Evolutionary conservation across 2,113 vertebrate genomes (phyloP), one percentile per base, ranked within the genome.

Genomic region (Motacilla alba): DNA sequence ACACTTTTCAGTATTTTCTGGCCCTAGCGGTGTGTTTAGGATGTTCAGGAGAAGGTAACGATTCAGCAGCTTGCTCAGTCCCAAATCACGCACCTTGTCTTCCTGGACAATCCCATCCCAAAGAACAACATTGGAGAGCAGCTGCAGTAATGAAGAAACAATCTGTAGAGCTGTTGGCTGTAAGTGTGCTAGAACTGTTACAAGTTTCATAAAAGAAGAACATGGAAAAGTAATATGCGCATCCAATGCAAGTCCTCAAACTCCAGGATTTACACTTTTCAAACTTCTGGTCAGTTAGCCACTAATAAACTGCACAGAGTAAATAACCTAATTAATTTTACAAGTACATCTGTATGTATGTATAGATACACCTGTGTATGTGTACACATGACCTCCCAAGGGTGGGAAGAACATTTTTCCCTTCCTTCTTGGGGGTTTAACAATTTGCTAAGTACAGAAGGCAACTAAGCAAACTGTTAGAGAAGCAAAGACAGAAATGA

Each of bases 11-110:
- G 97, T 80, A n/a, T 95, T 83, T 41, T 94, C 96, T 3, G 11
- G 95, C 47, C 93, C 95, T 49, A 95, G 94, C 2, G 94, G 86
- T 21, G 98, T 97, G 74, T 98, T 99, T 28, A 98, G 95, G 55
- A 99, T 94, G 39, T 98, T 97, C 69, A 98, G 97, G 92, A 99
- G 97, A 49, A 99, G 97, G 95, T 99, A 99, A 89, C 99, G 98
- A 89, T 98, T 99, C 39, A 99, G 97, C 70, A 99, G 67, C 95
- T 98, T 99, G 92, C 98, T 98, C 85, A 99, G 93, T 56, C 98
- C 98, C 74, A 99, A 88, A 74, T 99, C 99, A 86, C 96, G 98
- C 50, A 99, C 59, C 8, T 83, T 86, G 8, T 98, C 95, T 75
- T 99, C 98, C 27, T 97, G 96, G 88, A 99, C 94, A 70, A 99